Evolutionary conservation across 2,797 vertebrate genomes (phyloP).

Genomic region (Hoplostethus mediterraneus): DNA sequence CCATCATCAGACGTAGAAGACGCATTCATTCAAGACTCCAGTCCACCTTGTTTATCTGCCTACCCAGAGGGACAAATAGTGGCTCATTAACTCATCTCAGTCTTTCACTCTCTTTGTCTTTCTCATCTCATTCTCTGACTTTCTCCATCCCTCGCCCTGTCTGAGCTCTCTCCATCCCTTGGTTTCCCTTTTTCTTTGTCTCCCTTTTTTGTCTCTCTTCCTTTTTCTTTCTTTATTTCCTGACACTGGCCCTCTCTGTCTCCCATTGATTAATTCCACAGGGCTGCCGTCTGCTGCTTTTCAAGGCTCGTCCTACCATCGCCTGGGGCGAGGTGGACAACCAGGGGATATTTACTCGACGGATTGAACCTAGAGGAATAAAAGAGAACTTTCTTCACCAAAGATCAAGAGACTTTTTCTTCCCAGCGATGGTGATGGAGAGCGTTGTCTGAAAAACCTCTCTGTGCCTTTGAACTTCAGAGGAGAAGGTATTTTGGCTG

Average conservation of each 20-base stretch:
- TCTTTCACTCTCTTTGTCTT: background rate
- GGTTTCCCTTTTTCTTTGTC: slow-evolving; percentile 5
- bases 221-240: slow-evolving; percentile 12
- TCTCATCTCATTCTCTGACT: slow-evolving; percentile 41
- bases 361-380: slow-evolving; percentile 49
- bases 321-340: slow-evolving; percentile 60
- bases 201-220: slow-evolving; percentile 45
- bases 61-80: too few relatives aligned
- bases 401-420: slow-evolving; percentile 67
- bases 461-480: slow-evolving; percentile 31
- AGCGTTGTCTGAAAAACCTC: background rate
- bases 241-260: background rate
- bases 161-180: background rate
- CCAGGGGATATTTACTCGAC: slow-evolving; percentile 55
- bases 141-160: background rate
- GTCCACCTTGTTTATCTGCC: background rate
- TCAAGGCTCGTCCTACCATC: slow-evolving; percentile 59
- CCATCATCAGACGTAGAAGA: too few relatives aligned
- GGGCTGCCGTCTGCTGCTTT: slow-evolving; percentile 67
- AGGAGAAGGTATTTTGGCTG: slow-evolving; percentile 42
- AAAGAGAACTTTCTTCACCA: slow-evolving; percentile 57
- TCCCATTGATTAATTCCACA: slow-evolving; percentile 72
- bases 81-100: too few relatives aligned
- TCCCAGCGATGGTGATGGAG: slow-evolving; percentile 56
- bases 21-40: background rate